phyloP scores from a whole-genome alignment of 1,140 invertebrate genomes.

The Hyles vespertilio region DNA sequence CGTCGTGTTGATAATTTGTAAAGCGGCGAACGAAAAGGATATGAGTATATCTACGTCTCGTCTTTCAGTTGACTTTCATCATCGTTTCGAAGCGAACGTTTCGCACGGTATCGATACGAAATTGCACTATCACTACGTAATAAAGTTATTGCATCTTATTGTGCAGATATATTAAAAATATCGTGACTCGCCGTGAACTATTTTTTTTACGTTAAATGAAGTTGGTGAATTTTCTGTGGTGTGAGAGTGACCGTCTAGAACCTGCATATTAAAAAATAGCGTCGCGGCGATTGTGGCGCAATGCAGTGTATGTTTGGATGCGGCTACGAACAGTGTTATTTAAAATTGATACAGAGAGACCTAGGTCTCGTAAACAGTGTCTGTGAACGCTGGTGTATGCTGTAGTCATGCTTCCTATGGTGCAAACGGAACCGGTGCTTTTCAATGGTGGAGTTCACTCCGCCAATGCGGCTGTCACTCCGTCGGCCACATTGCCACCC shows the following conservation, averaged over 20 bases:
- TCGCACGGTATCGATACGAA: conserved; percentile 66
- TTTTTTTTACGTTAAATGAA: not conserved
- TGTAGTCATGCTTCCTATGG: conserved; percentile 67
- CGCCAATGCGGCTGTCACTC: conserved; percentile 45
- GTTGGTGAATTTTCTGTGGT: conserved; percentile 5
- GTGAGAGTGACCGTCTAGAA: conserved; percentile 24
- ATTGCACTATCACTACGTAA: conserved; percentile 70
- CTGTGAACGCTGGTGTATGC: conserved; percentile 41
- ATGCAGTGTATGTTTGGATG: conserved; percentile 72
- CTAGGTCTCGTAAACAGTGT: conserved; percentile 44
- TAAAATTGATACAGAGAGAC: conserved; percentile 42
- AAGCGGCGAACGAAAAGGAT: conserved; percentile 67
- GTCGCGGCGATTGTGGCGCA: conserved; percentile 65
- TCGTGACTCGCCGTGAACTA: conserved; percentile 10
- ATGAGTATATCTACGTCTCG: conserved; percentile 71
- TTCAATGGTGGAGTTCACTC: conserved; percentile 56
- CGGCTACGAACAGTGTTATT: conserved; percentile 57
- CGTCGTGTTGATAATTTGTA: conserved; percentile 68
- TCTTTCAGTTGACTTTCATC: conserved; percentile 75
- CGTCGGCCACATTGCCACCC: conserved; percentile 52
- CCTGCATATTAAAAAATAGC: conserved; percentile 44
- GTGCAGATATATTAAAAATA: conserved; percentile 31
- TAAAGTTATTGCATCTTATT: conserved; percentile 51
- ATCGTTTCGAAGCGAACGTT: conserved; percentile 72
- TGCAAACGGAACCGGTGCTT: conserved; percentile 61